Percentiles rank a stretch among this genome's conserved stretches.
These are phyloP conservation scores for Cheilosia impressa DNA, from an alignment of 2,888 invertebrate genomes.

Conservation along the genomic window DNA sequence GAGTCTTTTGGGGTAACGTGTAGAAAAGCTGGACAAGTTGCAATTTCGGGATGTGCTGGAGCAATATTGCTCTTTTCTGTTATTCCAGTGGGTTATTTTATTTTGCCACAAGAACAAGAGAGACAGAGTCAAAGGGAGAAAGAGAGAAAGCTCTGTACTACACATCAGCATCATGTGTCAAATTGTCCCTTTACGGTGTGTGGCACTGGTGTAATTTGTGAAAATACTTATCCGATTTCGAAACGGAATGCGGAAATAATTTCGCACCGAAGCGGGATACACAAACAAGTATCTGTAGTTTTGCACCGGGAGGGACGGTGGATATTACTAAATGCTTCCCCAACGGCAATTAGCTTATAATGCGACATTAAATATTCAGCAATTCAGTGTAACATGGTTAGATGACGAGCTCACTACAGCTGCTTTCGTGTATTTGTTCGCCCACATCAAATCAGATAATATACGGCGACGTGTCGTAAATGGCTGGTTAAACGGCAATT, in stretches of 20 bases:
- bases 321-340: constrained; percentile 1
- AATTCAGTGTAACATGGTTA: constrained; percentile 18
- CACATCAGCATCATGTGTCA: constrained; percentile 43
- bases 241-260: constrained; percentile 36
- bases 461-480: constrained; percentile 15
- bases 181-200: constrained; percentile 48
- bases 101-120: constrained; percentile 10
- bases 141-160: not conserved
- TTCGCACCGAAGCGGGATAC: constrained; percentile 21
- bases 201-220: constrained; percentile 11
- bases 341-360: constrained; percentile 44
- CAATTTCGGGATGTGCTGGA: constrained; percentile 4
- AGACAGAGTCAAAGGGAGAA: not conserved
- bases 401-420: constrained; percentile 20
- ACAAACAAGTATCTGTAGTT: constrained; percentile 2
- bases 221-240: constrained; percentile 36
- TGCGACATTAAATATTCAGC: constrained; percentile 39
- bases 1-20: constrained; percentile 2
- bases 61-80: constrained; percentile 48
- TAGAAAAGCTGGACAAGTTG: constrained; percentile 3
- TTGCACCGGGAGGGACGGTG: not conserved
- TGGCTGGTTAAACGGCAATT: constrained; percentile 19
- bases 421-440: not conserved
- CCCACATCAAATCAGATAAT: constrained; percentile 9
- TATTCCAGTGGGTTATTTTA: constrained; percentile 38